Evolutionary conservation across 1,140 invertebrate genomes (phyloP).

Genomic region (Parapsyche elsis): DNA sequence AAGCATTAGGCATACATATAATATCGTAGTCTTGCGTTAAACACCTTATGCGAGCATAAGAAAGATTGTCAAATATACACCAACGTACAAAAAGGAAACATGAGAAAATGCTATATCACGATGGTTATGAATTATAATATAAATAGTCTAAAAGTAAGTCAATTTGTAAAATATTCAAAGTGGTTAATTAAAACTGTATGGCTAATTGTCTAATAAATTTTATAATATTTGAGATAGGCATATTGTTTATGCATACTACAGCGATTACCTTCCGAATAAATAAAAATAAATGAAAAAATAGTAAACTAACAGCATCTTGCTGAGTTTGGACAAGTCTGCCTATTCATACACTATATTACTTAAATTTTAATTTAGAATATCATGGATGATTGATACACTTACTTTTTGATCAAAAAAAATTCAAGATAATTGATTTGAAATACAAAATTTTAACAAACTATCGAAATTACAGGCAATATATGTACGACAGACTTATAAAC

Average conservation of each 20-base stretch:
- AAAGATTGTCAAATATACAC: conserved; percentile 31
- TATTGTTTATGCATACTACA: neutral
- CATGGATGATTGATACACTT: neutral
- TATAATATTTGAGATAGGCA: too few relatives aligned
- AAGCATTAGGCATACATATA: conserved; percentile 21
- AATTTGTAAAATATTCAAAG: too few relatives aligned
- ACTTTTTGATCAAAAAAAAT: too few relatives aligned
- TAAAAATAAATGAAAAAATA: neutral
- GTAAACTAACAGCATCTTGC: conserved; percentile 20
- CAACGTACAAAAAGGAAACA: neutral
- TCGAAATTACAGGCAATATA: neutral
- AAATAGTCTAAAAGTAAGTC: neutral
- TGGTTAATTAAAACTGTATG: too few relatives aligned
- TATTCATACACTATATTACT: neutral
- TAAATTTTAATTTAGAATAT: conserved; percentile 42
- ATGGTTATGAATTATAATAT: neutral
- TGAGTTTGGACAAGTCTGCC: conserved; percentile 17
- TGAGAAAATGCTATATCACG: neutral
- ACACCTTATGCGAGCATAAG: neutral
- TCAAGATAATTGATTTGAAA: too few relatives aligned
- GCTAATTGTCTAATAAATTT: too few relatives aligned
- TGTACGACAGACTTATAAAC: conserved; percentile 13
- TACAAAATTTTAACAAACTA: too few relatives aligned
- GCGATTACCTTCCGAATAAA: neutral
- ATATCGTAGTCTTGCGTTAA: conserved; percentile 26